Percentiles rank a stretch among this genome's conserved stretches.
Conservation (phyloP, 2,797 vertebrate species). For the Schizothorax lantsangensis region DNA sequence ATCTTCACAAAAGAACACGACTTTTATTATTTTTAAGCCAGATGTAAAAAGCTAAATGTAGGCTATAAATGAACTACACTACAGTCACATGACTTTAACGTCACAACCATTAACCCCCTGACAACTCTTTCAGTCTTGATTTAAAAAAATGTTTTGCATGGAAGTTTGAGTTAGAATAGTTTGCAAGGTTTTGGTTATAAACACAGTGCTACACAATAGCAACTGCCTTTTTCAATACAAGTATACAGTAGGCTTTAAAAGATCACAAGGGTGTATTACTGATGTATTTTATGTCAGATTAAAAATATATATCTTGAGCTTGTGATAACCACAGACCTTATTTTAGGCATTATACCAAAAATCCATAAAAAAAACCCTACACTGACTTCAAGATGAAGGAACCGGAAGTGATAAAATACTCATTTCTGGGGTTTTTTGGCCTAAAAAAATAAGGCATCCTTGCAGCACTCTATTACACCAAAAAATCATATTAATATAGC, state of each 20-base stretch:
- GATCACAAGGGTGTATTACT: background rate
- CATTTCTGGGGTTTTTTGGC: background rate
- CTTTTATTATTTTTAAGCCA: background rate
- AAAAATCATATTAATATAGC: background rate
- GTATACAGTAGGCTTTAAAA: too few relatives aligned
- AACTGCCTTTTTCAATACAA: too few relatives aligned
- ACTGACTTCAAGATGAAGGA: background rate
- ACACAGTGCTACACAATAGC: too few relatives aligned
- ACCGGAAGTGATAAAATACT: background rate
- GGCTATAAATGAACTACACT: background rate
- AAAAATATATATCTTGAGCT: background rate
- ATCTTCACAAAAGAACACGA: background rate
- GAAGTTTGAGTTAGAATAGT: background rate
- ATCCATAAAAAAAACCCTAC: background rate
- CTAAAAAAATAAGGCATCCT: background rate
- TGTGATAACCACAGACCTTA: background rate
- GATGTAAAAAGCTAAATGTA: background rate
- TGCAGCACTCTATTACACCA: background rate
- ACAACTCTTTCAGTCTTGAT: background rate
- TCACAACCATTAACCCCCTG: background rate
- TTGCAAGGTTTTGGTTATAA: background rate
- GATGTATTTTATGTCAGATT: background rate
- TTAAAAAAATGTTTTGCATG: background rate
- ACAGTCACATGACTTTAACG: background rate
- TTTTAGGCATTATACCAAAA: background rate